Base-by-base conservation (phyloP, 2,888 invertebrate genomes). In the Calliopum simillimum region DNA sequence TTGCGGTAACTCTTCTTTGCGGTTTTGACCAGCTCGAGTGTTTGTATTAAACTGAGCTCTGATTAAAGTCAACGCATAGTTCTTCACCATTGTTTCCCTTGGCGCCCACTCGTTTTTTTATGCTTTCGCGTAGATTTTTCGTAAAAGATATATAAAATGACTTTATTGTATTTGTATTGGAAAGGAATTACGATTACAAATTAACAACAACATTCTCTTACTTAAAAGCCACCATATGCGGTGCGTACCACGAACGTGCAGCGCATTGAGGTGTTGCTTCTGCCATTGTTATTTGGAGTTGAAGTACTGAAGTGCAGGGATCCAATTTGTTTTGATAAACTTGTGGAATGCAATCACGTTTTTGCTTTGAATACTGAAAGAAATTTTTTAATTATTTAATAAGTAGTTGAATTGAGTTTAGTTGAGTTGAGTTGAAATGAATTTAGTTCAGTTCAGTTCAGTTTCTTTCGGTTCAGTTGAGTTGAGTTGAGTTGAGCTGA, bases 181-280 rank as follows among this genome's bases (percentile, higher is more conserved):
- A 47, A 53, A 67, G 47, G 66, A 58, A 67, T 67, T 12, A 41
- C 25, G 21, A 44, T 56, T 43, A 65, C 43, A 65, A 65, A 44
- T 46, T 25, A 16, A 46, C 25, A 59, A 19, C 12, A 33, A 33
- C 33, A 33, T 41, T 64, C 51, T 53, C 41, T 12, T 59, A 8
- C 12, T 19, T 59, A 25, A 59, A 59, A 43, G 44, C 44, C 59
- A 59, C 41, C 43, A 16, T 13, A n/a, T 64, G 19, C 33, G 25
- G 19, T 64, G 64, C 51, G 41, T 16, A 33, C 8, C 5, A 0
- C 61, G 61, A 41, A 64, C 51, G 64, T 64, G 33, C 21, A 43
- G 51, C 64, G 51, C 53, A 41, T 23, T 46, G 61, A 14, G 19
- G 43, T 44, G 44, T 19, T 44, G 21, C 14, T 51, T n/a, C 41